A percentile compares a stretch with the other conserved stretches of the same genome.
Conservation (phyloP, 2,797 vertebrate species). For the Lateolabrax maculatus region DNA sequence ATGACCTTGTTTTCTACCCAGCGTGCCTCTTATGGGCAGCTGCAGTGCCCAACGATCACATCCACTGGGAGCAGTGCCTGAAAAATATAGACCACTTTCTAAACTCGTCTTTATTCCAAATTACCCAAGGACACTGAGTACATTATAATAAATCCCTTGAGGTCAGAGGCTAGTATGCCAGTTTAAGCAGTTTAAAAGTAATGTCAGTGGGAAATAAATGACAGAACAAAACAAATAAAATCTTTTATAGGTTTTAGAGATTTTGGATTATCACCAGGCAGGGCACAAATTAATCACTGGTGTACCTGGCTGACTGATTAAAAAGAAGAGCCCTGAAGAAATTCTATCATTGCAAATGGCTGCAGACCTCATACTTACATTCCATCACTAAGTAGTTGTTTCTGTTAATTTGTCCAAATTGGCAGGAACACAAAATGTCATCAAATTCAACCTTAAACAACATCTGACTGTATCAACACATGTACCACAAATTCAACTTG, state of each 20-base stretch:
- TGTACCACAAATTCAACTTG: not conserved
- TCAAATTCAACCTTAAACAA: not conserved
- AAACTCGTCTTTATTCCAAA: not conserved
- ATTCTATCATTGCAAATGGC: not conserved
- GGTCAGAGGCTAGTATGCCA: not conserved
- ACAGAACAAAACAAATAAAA: no score
- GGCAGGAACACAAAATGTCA: not conserved
- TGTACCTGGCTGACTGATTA: not conserved
- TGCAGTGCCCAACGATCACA: not conserved
- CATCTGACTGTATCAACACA: not conserved
- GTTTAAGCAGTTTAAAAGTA: no score
- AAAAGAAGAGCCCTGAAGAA: not conserved
- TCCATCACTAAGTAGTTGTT: not conserved
- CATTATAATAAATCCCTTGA: slow-evolving; percentile 4
- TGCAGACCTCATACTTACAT: not conserved
- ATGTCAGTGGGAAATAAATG: no score
- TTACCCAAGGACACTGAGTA: not conserved
- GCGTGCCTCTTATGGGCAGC: not conserved
- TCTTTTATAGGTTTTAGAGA: no score
- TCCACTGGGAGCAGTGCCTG: not conserved
- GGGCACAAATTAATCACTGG: not conserved
- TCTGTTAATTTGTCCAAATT: not conserved
- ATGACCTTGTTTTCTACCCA: slow-evolving; percentile 8
- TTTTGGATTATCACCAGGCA: not conserved
- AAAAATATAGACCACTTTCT: not conserved